These are phyloP conservation scores for Caenorhabditis elegans DNA, from an alignment of 1,140 invertebrate species.

Conservation along the genomic window WBcel235 BX284604.4:9987001-9987500, in stretches of 20 bases:
- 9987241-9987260: too few relatives aligned
- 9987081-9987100: too few relatives aligned
- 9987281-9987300: too few relatives aligned
- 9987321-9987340: constrained; percentile 54
- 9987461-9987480: constrained; percentile 59
- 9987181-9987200: constrained; percentile 61
- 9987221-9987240: constrained; percentile 50
- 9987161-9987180: constrained; percentile 53
- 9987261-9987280: too few relatives aligned
- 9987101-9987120: constrained; percentile 62
- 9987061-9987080: too few relatives aligned
- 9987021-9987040: too few relatives aligned
- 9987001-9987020: too few relatives aligned
- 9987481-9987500: constrained; percentile 40
- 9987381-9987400: constrained; percentile 53
- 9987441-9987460: constrained; percentile 41
- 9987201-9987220: constrained; percentile 59
- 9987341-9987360: constrained; percentile 45
- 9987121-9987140: constrained; percentile 49
- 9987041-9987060: too few relatives aligned
- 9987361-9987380: constrained; percentile 64
- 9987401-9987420: constrained; percentile 63
- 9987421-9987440: constrained; percentile 50
- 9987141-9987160: constrained; percentile 54
- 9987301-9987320: background rate